A percentile compares a stretch with the other conserved stretches of the same genome.
Evolutionary conservation across 2,797 vertebrate genomes (phyloP).

Genomic region (Amblyopsis hoosieri): DNA sequence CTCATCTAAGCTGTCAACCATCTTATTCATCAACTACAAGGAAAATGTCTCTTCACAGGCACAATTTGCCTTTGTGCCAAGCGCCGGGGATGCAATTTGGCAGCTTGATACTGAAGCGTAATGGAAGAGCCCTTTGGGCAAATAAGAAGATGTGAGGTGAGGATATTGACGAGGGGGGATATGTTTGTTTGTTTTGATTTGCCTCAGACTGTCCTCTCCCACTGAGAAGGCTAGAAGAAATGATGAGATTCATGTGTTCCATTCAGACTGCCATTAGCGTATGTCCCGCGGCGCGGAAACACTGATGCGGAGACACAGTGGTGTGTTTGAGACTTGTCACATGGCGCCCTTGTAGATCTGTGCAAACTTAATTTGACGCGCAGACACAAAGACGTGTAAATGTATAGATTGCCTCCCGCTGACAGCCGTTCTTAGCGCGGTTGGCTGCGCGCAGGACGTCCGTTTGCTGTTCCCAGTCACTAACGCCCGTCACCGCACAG

Average conservation of each 20-base stretch:
- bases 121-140: slow-evolving; percentile 22
- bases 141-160: slow-evolving; percentile 22
- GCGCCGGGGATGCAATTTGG: slow-evolving; percentile 18
- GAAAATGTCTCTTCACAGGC: slow-evolving; percentile 3
- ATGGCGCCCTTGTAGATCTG: slow-evolving; percentile 30
- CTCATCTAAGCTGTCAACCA: slow-evolving; percentile 13
- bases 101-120: slow-evolving; percentile 10
- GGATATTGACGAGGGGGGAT: slow-evolving; percentile 24
- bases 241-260: slow-evolving; percentile 56
- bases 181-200: slow-evolving; percentile 58
- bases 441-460: no score
- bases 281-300: slow-evolving; percentile 33
- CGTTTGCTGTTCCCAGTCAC: no score
- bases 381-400: slow-evolving; percentile 14
- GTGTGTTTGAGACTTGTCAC: slow-evolving; percentile 28
- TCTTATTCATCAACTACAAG: neutral
- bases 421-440: neutral
- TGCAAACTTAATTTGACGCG: slow-evolving; percentile 12
- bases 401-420: slow-evolving; percentile 22
- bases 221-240: slow-evolving; percentile 42
- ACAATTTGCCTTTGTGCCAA: slow-evolving; percentile 13
- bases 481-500: no score
- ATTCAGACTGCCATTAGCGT: slow-evolving; percentile 49
- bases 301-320: slow-evolving; percentile 30
- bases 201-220: slow-evolving; percentile 33